Evolutionary conservation across 2,113 vertebrate genomes (phyloP).

Genomic region (Gambusia holbrooki): DNA sequence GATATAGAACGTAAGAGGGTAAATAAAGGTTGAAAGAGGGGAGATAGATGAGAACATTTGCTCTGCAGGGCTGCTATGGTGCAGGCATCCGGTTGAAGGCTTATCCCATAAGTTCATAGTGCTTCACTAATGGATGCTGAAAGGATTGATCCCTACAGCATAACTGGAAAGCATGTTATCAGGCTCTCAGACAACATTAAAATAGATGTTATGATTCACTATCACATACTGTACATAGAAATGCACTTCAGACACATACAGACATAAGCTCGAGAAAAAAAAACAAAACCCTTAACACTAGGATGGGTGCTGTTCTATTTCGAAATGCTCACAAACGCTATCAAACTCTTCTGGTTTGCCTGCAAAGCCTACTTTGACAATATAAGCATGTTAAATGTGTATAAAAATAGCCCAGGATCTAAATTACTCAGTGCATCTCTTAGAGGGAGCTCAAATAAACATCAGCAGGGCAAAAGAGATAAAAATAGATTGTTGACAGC

Average conservation of each 20-base stretch:
- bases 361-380: constrained; percentile 45
- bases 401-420: constrained; percentile 63
- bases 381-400: constrained; percentile 51
- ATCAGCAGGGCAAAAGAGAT: background rate
- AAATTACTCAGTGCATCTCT: constrained; percentile 65
- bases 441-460: constrained; percentile 49
- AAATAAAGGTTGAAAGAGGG: constrained; percentile 32
- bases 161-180: constrained; percentile 59
- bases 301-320: constrained; percentile 1
- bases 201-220: constrained; percentile 24
- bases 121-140: constrained; percentile 60
- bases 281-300: background rate
- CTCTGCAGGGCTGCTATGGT: constrained; percentile 15
- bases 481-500: constrained; percentile 13
- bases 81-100: constrained; percentile 48
- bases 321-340: constrained; percentile 26
- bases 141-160: constrained; percentile 54
- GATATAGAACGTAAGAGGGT: constrained; percentile 18
- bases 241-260: constrained; percentile 1
- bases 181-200: constrained; percentile 32
- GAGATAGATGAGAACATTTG: constrained; percentile 40
- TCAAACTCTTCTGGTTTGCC: constrained; percentile 50
- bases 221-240: constrained; percentile 15
- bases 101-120: constrained; percentile 56
- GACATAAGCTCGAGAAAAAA: constrained; percentile 3